Base-by-base conservation (phyloP, 2,113 vertebrate species). In the Gnathonemus longibarbis region DNA sequence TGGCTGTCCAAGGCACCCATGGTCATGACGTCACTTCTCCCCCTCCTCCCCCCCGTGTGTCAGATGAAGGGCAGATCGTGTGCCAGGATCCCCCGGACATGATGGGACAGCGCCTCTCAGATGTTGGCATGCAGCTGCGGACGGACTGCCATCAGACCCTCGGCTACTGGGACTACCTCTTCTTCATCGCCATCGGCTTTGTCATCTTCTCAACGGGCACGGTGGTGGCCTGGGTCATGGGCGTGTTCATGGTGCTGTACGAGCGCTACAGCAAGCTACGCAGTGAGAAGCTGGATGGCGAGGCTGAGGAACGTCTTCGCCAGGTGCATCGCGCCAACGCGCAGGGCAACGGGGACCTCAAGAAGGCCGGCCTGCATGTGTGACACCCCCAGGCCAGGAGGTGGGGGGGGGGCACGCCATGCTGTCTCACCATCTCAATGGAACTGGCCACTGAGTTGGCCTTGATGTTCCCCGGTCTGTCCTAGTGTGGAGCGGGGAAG, bases 121-220 rank as follows among this genome's bases (percentile, higher is more conserved):
- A 96, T 87, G 95, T 95, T 88, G 96, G 96, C 89, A 92, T 96
- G 88, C 95, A 97, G 53, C 96, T 99, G 62, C 95, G 95, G 66
- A 95, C 94, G 91, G 96, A 93, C 91, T 99, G 97, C 94, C 95
- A 97, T 95, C 96, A 96, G 24, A 95, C 94, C 53, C 95, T 98
- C 88, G 91, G 96, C 90, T 93, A 93, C 84, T 95, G 89, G 70
- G 98, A 99, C 95, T 98, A 98, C 92, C 86, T 97, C 85, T 98
- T 98, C 92, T 95, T 98, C 90, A 93, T 97, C 6, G 94, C 96
- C 49, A 91, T 98, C 5, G 97, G 98, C 93, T 97, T 98, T 90
- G 96, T 97, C 93, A 99, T 98, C 91, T 99, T 99, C 53, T 95
- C 96, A 0, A 96, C 96, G 0, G 98, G 97, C 93, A 99, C 96